Conservation (phyloP, 2,888 invertebrate species). For the Drosophila quasianomalipes region DNA sequence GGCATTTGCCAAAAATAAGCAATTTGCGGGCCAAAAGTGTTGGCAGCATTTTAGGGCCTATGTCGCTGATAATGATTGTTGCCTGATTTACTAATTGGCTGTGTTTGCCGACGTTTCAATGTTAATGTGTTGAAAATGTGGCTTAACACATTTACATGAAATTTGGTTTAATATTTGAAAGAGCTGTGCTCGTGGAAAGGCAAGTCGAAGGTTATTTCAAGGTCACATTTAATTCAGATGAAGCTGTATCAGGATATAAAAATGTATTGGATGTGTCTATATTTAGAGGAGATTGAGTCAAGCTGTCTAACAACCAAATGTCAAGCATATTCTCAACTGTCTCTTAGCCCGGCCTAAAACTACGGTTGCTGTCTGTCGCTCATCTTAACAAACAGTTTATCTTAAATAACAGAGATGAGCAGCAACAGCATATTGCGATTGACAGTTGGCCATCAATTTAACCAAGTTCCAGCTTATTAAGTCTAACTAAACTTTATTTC, state of each 20-base stretch:
- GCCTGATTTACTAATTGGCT: slow-evolving; percentile 19
- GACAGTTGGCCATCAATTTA: not conserved
- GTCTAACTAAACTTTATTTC: not conserved
- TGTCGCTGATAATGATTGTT: slow-evolving; percentile 17
- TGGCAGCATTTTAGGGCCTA: slow-evolving; percentile 52
- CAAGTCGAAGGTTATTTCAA: slow-evolving; percentile 4
- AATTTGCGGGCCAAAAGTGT: slow-evolving; percentile 60
- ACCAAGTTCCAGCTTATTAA: not conserved
- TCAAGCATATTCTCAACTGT: not conserved
- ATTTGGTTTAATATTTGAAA: not conserved
- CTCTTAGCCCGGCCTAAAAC: not conserved
- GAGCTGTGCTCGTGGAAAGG: not conserved
- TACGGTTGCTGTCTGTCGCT: not conserved
- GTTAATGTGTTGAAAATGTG: not conserved
- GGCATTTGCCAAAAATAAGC: slow-evolving; percentile 58
- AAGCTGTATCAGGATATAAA: not conserved
- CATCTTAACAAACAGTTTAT: not conserved
- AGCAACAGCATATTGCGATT: not conserved
- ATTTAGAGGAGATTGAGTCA: not conserved
- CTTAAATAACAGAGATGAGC: not conserved
- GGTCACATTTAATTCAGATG: not conserved
- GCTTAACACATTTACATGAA: not conserved
- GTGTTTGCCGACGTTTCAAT: not conserved
- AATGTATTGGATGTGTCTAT: not conserved
- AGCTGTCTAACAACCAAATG: slow-evolving; percentile 4